Percentiles rank a stretch among this genome's conserved stretches.
Evolutionary conservation across 2,113 vertebrate species (phyloP).

Genomic region (crab-eating macaque (Macaca fascicularis)): T2T-MFA8v1.1 NC_088378.1:154325501-154326000

Average conservation of each 20-base stretch:
- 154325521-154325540: neutral
- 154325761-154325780: neutral
- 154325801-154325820: neutral
- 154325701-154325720: neutral
- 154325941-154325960: neutral
- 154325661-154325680: neutral
- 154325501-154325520: neutral
- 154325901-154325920: neutral
- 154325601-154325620: neutral
- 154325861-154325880: neutral
- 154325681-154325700: neutral
- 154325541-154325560: neutral
- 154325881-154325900: neutral
- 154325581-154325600: neutral
- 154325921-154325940: neutral
- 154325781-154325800: neutral
- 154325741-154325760: neutral
- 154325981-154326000: neutral
- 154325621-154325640: neutral
- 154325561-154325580: neutral
- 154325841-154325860: neutral
- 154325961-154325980: slow-evolving; percentile 6
- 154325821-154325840: neutral
- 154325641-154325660: neutral
- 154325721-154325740: neutral